phyloP scores from a whole-genome alignment of 2,888 invertebrate genomes.

The Unio pictorum region DNA sequence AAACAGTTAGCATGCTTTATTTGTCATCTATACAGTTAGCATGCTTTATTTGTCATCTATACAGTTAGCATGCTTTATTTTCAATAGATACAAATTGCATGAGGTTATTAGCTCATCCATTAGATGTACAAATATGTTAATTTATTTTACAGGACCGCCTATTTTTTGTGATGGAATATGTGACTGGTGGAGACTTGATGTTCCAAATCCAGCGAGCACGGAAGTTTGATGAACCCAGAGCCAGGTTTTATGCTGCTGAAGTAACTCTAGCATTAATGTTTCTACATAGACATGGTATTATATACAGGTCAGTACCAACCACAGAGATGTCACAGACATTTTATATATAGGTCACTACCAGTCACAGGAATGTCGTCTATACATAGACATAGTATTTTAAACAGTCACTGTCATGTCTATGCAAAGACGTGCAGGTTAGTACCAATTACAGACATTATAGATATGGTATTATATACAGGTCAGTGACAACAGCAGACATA shows the following conservation, averaged over 20 bases:
- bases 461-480: no score
- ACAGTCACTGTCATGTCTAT: conserved; percentile 95
- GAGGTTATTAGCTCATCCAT: background rate
- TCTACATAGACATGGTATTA: conserved; percentile 95
- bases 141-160: conserved; percentile 80
- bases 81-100: background rate
- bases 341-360: no score
- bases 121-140: no score
- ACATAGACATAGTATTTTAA: no score
- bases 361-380: no score
- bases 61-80: background rate
- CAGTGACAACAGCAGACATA: no score
- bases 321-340: background rate
- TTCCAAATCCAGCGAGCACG: conserved; percentile 99
- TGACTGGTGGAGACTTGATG: conserved; percentile 93
- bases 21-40: no score
- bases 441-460: no score
- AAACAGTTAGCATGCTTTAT: no score
- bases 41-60: no score
- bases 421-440: conserved; percentile 88
- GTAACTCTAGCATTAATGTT: conserved; percentile 98
- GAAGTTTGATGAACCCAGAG: conserved; percentile 95
- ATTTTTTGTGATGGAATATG: conserved; percentile 99
- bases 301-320: conserved; percentile 80
- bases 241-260: conserved; percentile 98